Base-by-base conservation (phyloP, 2,888 invertebrate genomes). In the Mystacides longicornis region DNA sequence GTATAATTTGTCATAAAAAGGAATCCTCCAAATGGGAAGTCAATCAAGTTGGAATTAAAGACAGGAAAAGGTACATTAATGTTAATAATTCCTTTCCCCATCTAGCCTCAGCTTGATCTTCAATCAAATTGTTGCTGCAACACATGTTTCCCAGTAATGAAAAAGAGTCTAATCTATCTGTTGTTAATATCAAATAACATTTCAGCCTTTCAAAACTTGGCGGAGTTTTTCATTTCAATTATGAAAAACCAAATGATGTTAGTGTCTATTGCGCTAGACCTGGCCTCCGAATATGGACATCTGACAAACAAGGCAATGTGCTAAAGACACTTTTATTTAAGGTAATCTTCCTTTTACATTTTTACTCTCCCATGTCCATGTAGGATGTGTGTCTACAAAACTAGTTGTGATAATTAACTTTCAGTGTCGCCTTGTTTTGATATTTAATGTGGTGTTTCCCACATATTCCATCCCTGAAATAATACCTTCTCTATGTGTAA, bases 261-360 rank as follows among this genome's bases (percentile, higher is more conserved):
- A 71, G 82, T 52, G 78, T 89, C 52, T 89, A 84, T 72, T 87
- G 91, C 65, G 85, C 87, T 51, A 80, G 94, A 23, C 89, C 93
- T 18, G 93, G 93, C 5, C 75, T 89, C 58, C 77, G 94, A 37
- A 76, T 94, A 63, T 95, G 94, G 94, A 77, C 88, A 56, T 85
- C 93, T 0, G 85, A 87, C 71, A 69, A 76, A 20, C 68, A 73
- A 27, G 94, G 94, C 1, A 80, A 81, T 60, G 94, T 95, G n/a
- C 78, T 82, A 53, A 87, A 88, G 71, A 94, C 94, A 0, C 74
- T 91, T 47, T 79, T 93, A 21, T 93, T 93, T 68, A 90, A 90
- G 77, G 91, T 85, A 67, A 54, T 23, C n/a, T n/a, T n/a, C n/a
- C n/a, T n/a, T n/a, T n/a, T n/a, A n/a, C n/a, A n/a, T n/a, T n/a